Conservation (phyloP, 2,888 invertebrate species). For the Noctuana brunneofusca region DNA sequence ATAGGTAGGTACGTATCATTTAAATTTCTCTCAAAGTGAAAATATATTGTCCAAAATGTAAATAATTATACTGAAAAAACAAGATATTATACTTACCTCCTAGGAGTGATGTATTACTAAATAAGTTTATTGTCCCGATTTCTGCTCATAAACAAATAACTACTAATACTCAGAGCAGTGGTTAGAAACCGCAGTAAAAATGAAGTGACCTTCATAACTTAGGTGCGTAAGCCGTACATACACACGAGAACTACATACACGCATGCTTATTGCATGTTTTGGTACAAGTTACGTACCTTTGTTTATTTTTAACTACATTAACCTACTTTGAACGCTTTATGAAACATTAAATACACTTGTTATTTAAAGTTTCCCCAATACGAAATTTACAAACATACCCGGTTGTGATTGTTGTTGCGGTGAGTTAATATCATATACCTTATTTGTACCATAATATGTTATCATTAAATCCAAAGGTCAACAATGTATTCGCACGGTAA, state of each 20-base stretch:
- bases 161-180: not conserved
- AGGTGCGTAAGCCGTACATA: not conserved
- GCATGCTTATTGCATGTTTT: slow-evolving; percentile 2
- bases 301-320: not conserved
- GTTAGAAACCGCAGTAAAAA: slow-evolving; percentile 14
- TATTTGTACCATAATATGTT: not conserved
- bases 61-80: not conserved
- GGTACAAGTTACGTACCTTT: not conserved
- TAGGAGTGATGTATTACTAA: too few relatives aligned
- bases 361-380: not conserved
- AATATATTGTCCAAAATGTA: not conserved
- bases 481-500: too few relatives aligned
- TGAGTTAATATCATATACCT: too few relatives aligned
- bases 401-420: too few relatives aligned
- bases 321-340: not conserved
- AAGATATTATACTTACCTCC: not conserved
- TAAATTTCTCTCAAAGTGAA: too few relatives aligned
- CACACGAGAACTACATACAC: not conserved
- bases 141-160: not conserved
- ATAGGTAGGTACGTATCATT: too few relatives aligned
- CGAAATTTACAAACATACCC: not conserved
- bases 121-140: not conserved
- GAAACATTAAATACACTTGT: not conserved
- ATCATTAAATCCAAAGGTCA: too few relatives aligned
- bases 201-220: slow-evolving; percentile 9